phyloP scores from a whole-genome alignment of 1,140 invertebrate species.

The Ostrea denselamellosa region DNA sequence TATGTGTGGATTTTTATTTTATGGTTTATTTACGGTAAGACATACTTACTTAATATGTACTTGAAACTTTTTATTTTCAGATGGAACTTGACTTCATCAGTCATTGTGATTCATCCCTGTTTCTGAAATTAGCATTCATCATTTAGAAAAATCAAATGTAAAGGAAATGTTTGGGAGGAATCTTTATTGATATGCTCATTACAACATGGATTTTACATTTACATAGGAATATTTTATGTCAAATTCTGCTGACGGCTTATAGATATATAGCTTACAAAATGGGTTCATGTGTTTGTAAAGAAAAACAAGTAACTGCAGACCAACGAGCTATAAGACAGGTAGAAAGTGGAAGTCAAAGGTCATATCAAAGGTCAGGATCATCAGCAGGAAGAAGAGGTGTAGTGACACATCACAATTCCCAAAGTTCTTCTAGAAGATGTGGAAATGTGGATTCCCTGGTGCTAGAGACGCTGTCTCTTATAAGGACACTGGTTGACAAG shows the following conservation, averaged over 20 bases:
- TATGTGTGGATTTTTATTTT: too few species aligned
- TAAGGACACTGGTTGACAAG: constrained; percentile 91
- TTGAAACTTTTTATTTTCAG: neutral
- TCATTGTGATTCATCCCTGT: neutral
- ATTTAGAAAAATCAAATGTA: neutral
- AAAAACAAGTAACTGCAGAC: constrained; percentile 53
- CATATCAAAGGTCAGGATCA: neutral
- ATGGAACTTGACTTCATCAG: neutral
- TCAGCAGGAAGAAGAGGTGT: neutral
- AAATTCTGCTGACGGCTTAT: neutral
- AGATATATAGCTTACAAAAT: constrained; percentile 50
- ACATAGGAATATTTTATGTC: neutral
- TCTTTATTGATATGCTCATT: constrained; percentile 54
- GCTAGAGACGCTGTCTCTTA: constrained; percentile 88
- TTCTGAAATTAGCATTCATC: neutral
- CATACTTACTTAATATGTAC: neutral
- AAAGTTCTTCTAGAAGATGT: constrained; percentile 34
- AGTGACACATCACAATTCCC: constrained; percentile 26
- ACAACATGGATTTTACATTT: constrained; percentile 55
- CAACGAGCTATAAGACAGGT: neutral
- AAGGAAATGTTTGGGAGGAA: neutral
- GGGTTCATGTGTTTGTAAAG: constrained; percentile 73
- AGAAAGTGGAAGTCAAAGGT: constrained; percentile 2
- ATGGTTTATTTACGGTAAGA: too few species aligned
- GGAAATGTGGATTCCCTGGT: constrained; percentile 82